Percentiles rank a stretch among this genome's conserved stretches.
Conservation (phyloP, 2,888 invertebrate species). For the Arge pagana region DNA sequence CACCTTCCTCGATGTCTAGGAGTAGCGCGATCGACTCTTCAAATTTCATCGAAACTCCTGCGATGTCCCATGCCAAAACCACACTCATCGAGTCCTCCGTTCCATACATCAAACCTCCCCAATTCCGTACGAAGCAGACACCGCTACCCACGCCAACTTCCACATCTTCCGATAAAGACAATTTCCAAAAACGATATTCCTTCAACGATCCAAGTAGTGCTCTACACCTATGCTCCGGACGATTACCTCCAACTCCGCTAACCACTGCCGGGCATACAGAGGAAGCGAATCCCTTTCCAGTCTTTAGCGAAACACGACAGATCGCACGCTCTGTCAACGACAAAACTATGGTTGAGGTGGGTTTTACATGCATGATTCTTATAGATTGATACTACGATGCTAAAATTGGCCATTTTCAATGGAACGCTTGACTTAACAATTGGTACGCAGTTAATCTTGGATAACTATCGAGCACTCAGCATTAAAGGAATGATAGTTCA, state of each 20-base stretch:
- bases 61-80: slow-evolving; percentile 22
- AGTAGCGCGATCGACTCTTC: no score
- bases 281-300: slow-evolving; percentile 39
- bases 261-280: slow-evolving; percentile 45
- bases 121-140: slow-evolving; percentile 30
- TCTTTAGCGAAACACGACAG: slow-evolving; percentile 49
- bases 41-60: slow-evolving; percentile 22
- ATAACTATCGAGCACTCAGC: no score
- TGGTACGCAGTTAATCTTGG: no score
- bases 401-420: slow-evolving; percentile 10
- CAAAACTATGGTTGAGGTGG: slow-evolving; percentile 53
- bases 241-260: slow-evolving; percentile 53
- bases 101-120: slow-evolving; percentile 14
- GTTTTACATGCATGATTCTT: slow-evolving; percentile 45
- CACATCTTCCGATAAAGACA: slow-evolving; percentile 15
- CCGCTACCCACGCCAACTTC: slow-evolving; percentile 26
- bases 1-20: slow-evolving; percentile 28
- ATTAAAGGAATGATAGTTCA: no score
- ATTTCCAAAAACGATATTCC: slow-evolving; percentile 30
- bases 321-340: slow-evolving; percentile 56
- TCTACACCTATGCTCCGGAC: slow-evolving; percentile 39
- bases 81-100: slow-evolving; percentile 7
- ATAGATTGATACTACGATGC: slow-evolving; percentile 18
- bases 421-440: no score
- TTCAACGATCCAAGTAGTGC: slow-evolving; percentile 26